Evolutionary conservation across 2,113 vertebrate genomes (phyloP).

Genomic region (Vidua macroura): DNA sequence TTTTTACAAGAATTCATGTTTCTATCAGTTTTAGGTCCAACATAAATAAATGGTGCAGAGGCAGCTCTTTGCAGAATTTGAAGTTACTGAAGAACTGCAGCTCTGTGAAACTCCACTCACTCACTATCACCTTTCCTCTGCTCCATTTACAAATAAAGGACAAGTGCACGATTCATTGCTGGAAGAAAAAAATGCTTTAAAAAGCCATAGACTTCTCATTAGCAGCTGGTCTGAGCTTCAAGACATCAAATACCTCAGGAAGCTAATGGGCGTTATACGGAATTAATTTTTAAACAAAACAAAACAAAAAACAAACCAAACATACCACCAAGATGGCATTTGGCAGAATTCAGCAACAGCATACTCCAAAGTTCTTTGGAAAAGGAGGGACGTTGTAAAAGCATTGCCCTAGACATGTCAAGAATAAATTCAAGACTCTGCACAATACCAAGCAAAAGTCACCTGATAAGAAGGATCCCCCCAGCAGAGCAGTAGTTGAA

Average conservation of each 20-base stretch:
- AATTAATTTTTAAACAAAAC: neutral
- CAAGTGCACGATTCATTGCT: slow-evolving; percentile 63
- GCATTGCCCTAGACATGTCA: neutral
- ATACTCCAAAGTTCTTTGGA: neutral
- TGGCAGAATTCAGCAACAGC: neutral
- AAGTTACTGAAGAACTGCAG: slow-evolving; percentile 23
- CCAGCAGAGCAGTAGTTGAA: neutral
- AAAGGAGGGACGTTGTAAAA: neutral
- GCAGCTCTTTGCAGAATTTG: slow-evolving; percentile 37
- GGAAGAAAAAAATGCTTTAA: neutral
- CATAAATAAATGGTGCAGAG: slow-evolving; percentile 57
- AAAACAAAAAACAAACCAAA: neutral
- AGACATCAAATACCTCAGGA: slow-evolving; percentile 32
- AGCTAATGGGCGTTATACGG: neutral
- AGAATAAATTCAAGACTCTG: neutral
- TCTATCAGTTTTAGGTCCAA: slow-evolving; percentile 50
- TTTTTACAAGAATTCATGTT: slow-evolving; percentile 51
- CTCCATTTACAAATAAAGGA: slow-evolving; percentile 44
- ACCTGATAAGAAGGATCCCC: neutral
- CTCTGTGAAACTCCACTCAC: slow-evolving; percentile 43
- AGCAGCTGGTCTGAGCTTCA: slow-evolving; percentile 31
- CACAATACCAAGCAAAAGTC: neutral
- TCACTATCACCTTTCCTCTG: slow-evolving; percentile 51
- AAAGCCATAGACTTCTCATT: neutral
- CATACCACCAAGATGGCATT: neutral